Conservation (phyloP, 2,888 invertebrate species). For the Xanthia icteritia region DNA sequence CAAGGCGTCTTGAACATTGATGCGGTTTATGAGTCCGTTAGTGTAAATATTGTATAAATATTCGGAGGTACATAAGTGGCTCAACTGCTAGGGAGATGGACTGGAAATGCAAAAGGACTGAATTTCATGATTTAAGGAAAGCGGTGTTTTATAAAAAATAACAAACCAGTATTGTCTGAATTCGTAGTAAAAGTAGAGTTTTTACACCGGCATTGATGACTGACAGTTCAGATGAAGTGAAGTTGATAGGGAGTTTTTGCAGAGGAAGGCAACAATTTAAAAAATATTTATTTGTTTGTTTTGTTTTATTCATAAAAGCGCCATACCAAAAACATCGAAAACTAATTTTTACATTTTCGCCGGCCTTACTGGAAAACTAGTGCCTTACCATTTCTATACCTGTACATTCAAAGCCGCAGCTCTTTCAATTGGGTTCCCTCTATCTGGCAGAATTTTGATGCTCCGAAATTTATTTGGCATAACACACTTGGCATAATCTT, state of each 20-base stretch:
- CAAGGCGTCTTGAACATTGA: too few relatives aligned
- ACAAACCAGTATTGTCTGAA: background rate
- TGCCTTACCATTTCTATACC: background rate
- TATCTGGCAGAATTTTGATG: too few relatives aligned
- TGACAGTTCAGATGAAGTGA: background rate
- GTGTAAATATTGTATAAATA: background rate
- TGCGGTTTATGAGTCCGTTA: too few relatives aligned
- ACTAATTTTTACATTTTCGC: background rate
- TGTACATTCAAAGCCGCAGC: constrained; percentile 8
- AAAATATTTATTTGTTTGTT: background rate
- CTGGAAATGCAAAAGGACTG: background rate
- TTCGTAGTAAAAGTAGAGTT: background rate
- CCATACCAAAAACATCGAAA: background rate
- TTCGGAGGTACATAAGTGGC: background rate
- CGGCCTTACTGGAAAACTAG: background rate
- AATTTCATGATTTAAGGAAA: background rate
- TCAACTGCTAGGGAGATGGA: background rate
- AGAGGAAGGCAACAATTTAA: background rate
- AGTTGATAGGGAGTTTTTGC: background rate
- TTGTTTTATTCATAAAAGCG: background rate
- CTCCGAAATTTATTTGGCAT: too few relatives aligned
- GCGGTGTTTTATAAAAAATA: background rate
- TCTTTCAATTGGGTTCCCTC: too few relatives aligned
- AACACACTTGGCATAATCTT: too few relatives aligned
- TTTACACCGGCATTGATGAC: background rate